phyloP scores from a whole-genome alignment of 1,140 invertebrate genomes.

The Solen grandis region DNA sequence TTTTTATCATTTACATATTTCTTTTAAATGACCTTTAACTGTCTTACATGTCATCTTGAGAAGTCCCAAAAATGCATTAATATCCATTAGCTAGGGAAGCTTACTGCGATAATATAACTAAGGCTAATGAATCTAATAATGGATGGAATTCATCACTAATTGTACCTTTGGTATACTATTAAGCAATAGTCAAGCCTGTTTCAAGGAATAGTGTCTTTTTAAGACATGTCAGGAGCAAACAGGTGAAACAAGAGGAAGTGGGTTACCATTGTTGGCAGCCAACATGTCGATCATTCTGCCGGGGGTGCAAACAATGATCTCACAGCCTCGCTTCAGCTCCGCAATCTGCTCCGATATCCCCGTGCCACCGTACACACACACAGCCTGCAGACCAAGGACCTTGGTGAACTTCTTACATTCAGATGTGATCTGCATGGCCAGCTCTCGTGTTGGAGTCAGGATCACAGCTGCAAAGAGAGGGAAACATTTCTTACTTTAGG shows the following conservation, averaged over 20 bases:
- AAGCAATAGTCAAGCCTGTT: too few relatives aligned
- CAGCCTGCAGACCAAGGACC: constrained; percentile 90
- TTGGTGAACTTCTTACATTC: constrained; percentile 98
- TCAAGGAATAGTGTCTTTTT: too few relatives aligned
- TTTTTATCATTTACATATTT: too few relatives aligned
- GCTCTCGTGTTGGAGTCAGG: constrained; percentile 98
- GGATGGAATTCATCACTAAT: too few relatives aligned
- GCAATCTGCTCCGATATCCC: constrained; percentile 98
- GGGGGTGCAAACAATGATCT: constrained; percentile 99
- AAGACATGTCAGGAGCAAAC: background rate
- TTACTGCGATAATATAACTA: too few relatives aligned
- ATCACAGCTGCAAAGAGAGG: constrained; percentile 86
- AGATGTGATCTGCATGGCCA: constrained; percentile 99
- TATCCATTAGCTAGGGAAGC: too few relatives aligned
- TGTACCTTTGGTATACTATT: too few relatives aligned
- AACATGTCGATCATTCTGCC: constrained; percentile 99
- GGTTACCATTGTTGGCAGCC: constrained; percentile 95
- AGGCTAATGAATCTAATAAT: too few relatives aligned
- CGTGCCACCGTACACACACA: constrained; percentile 99
- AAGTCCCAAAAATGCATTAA: too few relatives aligned
- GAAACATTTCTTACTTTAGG: too few relatives aligned
- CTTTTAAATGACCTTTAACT: too few relatives aligned
- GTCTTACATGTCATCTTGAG: too few relatives aligned
- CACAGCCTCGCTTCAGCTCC: constrained; percentile 97
- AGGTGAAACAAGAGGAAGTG: background rate